Evolutionary conservation across 2,888 invertebrate species (phyloP), one percentile per base, ranked within the genome.

Genomic region (Hirtodrosophila cameraria): DNA sequence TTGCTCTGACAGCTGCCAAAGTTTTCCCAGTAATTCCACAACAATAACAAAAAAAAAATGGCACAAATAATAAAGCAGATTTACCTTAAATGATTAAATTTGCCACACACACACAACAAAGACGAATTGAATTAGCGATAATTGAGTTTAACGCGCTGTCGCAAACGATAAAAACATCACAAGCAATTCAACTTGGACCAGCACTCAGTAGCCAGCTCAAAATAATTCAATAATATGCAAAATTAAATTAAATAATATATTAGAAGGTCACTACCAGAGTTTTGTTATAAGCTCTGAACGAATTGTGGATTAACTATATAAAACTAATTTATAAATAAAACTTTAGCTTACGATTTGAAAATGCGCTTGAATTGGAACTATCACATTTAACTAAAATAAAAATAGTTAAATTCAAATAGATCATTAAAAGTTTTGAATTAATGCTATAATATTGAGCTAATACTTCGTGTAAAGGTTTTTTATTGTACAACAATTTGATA

Each of bases 1-100:
- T 18, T 28, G 28, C 52, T 42, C 43, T 63, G 64, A 69, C 64
- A 64, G 63, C 70, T 61, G 74, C 20, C 55, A 73, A 73, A 72
- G 46, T 72, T 75, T 61, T 25, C 20, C 16, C 68, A 49, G 70
- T 55, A 72, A 72, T 66, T 70, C 69, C 64, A 52, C 53, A 75
- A 65, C 60, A 71, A 58, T 75, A 70, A 63, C 57, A 71, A 57
- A 55, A 35, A 38, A 43, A 28, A 36, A 42, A 31, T 49, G 53
- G 39, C 50, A 45, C 64, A 76, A 68, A 76, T 75, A 75, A 66
- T 66, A 70, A 67, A 64, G 57, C 68, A 74, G 66, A 62, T 74
- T 69, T 83, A 66, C 57, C 46, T 67, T 49, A 60, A 65, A 61
- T 75, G 68, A 85, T 81, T 75, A 71, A 67, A 75, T 85, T 74